Evolutionary conservation across 2,113 vertebrate genomes (phyloP), one percentile per base, ranked within the genome.

Genomic region (Oncorhynchus nerka): DNA sequence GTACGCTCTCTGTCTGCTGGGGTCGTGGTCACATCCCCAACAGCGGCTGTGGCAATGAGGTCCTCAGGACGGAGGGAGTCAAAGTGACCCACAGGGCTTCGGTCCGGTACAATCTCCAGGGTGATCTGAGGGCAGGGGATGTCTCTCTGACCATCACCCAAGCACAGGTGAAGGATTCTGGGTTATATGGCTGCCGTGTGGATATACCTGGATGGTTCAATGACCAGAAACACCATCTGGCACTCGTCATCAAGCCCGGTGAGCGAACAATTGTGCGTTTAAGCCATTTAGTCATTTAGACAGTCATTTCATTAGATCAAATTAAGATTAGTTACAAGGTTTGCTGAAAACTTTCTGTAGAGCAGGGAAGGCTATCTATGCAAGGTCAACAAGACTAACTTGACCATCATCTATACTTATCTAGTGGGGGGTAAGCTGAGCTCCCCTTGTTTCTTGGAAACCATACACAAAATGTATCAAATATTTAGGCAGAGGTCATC

Each of bases 141-240:
- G 86, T 89, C 73, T 90, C 91, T 1, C 84, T 93, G 71, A 93
- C 90, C 76, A 90, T 93, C 74, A 81, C 51, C 67, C 82, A 83
- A 3, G 79, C 82, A 0, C 65, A 73, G 30, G 83, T 90, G 71
- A 69, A 66, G 0, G 92, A 93, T 84, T 79, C 88, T 0, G 92
- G 92, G 32, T 73, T 1, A 1, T 93, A 92, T 0, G 91, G 92
- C 71, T 93, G 92, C 59, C 88, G 92, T 7, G 90, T 92, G 83
- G 81, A 90, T 0, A 83, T 93, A 79, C 90, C 90, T 0, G 92
- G 91, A 77, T 88, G 80, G 88, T 93, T 93, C 80, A 93, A 93
- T 61, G 92, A 93, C 30, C 79, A 77, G 39, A 93, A 91, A 84
- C 77, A 76, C 20, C 61, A 91, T 7, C 0, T 91, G 9, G 82